Conservation (phyloP, 2,113 vertebrate genomes). For the Crotalus viridis region DNA sequence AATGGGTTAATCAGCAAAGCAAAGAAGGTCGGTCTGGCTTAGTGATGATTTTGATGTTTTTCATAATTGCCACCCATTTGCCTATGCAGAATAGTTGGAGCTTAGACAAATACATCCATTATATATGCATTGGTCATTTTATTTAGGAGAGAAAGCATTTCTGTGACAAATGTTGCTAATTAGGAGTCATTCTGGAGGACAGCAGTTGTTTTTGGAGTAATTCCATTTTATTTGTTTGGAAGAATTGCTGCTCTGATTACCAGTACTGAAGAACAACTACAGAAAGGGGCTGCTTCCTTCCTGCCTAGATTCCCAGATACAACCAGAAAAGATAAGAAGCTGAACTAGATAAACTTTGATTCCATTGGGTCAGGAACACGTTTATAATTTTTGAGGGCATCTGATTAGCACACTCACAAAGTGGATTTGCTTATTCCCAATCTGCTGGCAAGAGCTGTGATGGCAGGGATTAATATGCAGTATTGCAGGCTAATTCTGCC, state of each 20-base stretch:
- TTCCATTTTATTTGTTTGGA: background rate
- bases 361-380: background rate
- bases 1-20: slow-evolving; percentile 2
- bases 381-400: background rate
- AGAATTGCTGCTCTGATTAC: background rate
- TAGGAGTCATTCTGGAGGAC: background rate
- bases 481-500: background rate
- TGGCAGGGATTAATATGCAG: background rate
- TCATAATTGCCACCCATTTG: background rate
- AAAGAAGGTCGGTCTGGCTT: slow-evolving; percentile 6
- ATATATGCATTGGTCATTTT: background rate
- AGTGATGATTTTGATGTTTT: background rate
- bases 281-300: background rate
- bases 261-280: background rate
- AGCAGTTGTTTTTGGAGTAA: background rate
- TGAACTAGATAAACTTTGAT: background rate
- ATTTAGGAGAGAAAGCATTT: background rate
- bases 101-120: background rate
- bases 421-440: background rate
- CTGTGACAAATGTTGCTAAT: background rate
- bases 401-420: background rate
- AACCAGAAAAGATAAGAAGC: background rate
- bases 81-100: background rate
- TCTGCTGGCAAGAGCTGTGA: background rate
- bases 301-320: background rate